Percentiles rank a stretch among this genome's conserved stretches.
These are phyloP conservation scores for Pachycephala philippinensis DNA, from an alignment of 2,113 vertebrate species.

Conservation along the genomic window DNA sequence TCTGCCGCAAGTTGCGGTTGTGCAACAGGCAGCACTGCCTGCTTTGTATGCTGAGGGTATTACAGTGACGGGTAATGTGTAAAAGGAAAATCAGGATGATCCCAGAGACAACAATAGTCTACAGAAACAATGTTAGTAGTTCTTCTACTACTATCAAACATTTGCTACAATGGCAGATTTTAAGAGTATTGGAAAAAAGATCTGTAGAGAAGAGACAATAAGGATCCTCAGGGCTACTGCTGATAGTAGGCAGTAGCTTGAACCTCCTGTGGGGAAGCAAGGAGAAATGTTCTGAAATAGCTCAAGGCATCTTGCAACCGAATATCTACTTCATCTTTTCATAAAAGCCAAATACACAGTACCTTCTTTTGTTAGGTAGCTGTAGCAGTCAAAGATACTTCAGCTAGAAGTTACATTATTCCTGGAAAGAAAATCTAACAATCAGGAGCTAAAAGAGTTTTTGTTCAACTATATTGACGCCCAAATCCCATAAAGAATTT, in stretches of 20 bases:
- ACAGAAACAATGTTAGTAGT: not conserved
- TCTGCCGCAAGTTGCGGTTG: not conserved
- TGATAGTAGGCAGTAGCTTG: too few species aligned
- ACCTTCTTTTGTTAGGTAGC: not conserved
- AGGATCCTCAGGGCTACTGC: not conserved
- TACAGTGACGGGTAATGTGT: not conserved
- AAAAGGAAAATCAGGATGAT: not conserved
- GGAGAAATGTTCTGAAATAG: not conserved
- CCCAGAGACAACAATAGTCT: not conserved
- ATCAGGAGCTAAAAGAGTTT: not conserved
- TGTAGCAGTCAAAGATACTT: not conserved
- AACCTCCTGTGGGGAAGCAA: not conserved
- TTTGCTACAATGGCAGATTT: not conserved
- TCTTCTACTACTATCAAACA: not conserved
- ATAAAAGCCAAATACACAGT: not conserved
- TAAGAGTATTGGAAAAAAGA: not conserved
- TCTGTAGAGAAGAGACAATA: accelerated
- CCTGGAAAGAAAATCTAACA: not conserved
- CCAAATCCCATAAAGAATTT: not conserved
- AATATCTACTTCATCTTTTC: not conserved
- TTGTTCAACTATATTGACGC: not conserved
- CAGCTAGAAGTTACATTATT: not conserved
- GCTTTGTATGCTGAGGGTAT: not conserved
- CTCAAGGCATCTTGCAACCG: not conserved
- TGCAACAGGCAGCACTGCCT: not conserved